These are phyloP conservation scores for Axis porcinus DNA, from an alignment of 2,113 vertebrate species.

Conservation along the genomic window DNA sequence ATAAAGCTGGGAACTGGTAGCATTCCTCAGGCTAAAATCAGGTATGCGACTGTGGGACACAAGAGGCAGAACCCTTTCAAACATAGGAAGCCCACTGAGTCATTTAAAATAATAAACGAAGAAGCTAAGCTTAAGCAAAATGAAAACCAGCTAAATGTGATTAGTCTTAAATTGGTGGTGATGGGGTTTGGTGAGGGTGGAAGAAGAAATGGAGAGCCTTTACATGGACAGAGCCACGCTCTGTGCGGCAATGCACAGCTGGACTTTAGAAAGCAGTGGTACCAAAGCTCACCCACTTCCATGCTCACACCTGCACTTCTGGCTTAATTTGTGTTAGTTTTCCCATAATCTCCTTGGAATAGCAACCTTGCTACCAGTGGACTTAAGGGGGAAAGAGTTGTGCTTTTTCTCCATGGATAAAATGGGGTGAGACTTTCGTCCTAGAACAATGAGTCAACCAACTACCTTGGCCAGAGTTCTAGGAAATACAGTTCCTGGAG, in stretches of 20 bases:
- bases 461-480: neutral
- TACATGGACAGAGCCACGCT: rapidly evolving
- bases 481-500: neutral
- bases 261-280: neutral
- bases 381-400: neutral
- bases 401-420: neutral
- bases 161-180: neutral
- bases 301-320: rapidly evolving
- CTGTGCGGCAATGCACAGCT: neutral
- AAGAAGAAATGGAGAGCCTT: neutral
- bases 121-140: neutral
- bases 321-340: neutral
- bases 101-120: neutral
- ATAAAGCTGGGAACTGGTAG: neutral
- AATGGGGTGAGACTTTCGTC: neutral
- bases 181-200: neutral
- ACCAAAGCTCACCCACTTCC: neutral
- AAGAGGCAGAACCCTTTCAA: neutral
- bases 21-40: neutral
- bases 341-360: neutral
- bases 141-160: neutral
- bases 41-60: neutral
- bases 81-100: neutral
- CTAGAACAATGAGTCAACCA: neutral
- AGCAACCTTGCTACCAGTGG: neutral